Percentiles rank a stretch among this genome's conserved stretches.
phyloP scores from a whole-genome alignment of 2,797 vertebrate species.

The Micropoecilia bifurca region DNA sequence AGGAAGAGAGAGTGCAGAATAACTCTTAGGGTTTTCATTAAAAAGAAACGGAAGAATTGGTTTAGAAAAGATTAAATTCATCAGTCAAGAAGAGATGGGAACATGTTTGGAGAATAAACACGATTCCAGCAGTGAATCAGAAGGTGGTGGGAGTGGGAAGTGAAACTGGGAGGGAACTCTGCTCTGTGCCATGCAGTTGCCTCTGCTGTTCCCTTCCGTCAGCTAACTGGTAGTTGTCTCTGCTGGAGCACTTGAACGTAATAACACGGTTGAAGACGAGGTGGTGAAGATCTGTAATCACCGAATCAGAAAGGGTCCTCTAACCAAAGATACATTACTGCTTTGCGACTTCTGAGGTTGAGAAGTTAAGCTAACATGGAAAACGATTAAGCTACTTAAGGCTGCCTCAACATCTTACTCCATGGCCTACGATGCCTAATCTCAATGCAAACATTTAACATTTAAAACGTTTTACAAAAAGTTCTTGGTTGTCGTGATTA shows the following conservation, averaged over 20 bases:
- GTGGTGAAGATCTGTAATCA: slow-evolving; percentile 56
- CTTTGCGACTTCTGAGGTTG: background rate
- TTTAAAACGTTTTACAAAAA: background rate
- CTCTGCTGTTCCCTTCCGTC: slow-evolving; percentile 39
- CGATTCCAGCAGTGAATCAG: slow-evolving; percentile 39
- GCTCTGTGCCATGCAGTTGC: slow-evolving; percentile 17
- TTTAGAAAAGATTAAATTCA: slow-evolving; percentile 20
- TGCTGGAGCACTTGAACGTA: slow-evolving; percentile 38
- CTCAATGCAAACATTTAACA: background rate
- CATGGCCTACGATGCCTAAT: background rate
- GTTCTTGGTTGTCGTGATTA: too few species aligned
- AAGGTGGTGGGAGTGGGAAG: slow-evolving; percentile 15
- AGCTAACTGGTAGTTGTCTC: slow-evolving; percentile 38
- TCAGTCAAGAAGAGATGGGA: slow-evolving; percentile 7
- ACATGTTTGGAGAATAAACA: slow-evolving; percentile 39
- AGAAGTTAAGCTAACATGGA: slow-evolving; percentile 6
- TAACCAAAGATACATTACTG: slow-evolving; percentile 16
- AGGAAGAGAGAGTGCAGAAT: background rate
- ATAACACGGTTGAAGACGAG: slow-evolving; percentile 45
- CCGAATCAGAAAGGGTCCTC: slow-evolving; percentile 35
- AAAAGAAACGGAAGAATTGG: background rate
- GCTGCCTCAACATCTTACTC: background rate
- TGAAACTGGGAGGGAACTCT: slow-evolving; percentile 8
- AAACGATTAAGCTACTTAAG: background rate
- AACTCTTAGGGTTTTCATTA: background rate